phyloP scores from a whole-genome alignment of 2,888 invertebrate species.

The Ditula angustiorana region DNA sequence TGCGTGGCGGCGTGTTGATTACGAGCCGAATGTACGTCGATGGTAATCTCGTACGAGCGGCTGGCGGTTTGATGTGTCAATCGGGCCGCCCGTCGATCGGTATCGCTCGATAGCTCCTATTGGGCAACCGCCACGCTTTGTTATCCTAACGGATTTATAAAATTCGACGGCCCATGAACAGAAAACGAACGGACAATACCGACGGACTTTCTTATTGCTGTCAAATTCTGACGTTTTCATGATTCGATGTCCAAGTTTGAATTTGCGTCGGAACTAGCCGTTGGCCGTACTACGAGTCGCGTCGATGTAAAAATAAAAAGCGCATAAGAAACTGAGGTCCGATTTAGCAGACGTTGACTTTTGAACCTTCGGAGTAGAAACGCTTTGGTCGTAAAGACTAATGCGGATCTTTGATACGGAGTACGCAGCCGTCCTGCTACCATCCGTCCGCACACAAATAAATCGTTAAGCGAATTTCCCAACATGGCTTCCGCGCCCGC shows the following conservation, averaged over 20 bases:
- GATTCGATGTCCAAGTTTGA: slow-evolving; percentile 36
- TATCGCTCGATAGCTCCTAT: slow-evolving; percentile 78
- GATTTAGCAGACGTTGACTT: slow-evolving; percentile 15
- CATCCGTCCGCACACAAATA: slow-evolving; percentile 69
- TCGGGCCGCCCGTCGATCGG: slow-evolving; percentile 70
- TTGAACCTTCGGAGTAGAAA: slow-evolving; percentile 22
- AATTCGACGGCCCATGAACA: slow-evolving; percentile 68
- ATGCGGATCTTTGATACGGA: slow-evolving; percentile 46
- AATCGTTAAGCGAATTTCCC: slow-evolving; percentile 78
- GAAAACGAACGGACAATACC: slow-evolving; percentile 60
- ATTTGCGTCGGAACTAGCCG: slow-evolving; percentile 33
- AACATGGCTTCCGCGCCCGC: slow-evolving; percentile 76
- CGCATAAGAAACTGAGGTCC: slow-evolving; percentile 16
- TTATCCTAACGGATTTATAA: slow-evolving; percentile 79
- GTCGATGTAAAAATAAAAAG: neutral
- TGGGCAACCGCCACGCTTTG: slow-evolving; percentile 80
- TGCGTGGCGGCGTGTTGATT: slow-evolving; percentile 75
- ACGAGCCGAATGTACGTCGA: slow-evolving; percentile 75
- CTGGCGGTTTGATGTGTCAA: slow-evolving; percentile 82
- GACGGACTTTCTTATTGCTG: slow-evolving; percentile 55
- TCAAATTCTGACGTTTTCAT: slow-evolving; percentile 47
- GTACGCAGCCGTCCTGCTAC: slow-evolving; percentile 56
- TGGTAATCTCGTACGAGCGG: slow-evolving; percentile 72
- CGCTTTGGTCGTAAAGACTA: slow-evolving; percentile 18
- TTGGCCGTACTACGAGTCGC: neutral